A percentile compares a stretch with the other conserved stretches of the same genome.
Conservation (phyloP, 2,888 invertebrate genomes). For the Zygaena filipendulae region DNA sequence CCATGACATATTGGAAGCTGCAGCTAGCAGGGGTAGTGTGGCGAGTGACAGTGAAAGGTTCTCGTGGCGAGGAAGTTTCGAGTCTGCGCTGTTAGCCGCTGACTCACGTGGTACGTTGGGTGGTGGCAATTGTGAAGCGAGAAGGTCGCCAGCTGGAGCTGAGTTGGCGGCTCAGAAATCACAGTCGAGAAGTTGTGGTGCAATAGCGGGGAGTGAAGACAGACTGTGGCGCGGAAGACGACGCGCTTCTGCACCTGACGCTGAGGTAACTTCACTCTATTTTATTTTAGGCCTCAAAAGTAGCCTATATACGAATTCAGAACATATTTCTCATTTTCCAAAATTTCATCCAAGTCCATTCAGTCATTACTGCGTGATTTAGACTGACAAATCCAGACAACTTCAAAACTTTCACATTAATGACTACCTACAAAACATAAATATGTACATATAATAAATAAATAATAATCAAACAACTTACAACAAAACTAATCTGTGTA, state of each 20-base stretch:
- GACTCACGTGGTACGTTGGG: slow-evolving; percentile 85
- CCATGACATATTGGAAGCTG: slow-evolving; percentile 80
- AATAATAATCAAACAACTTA: too few relatives aligned
- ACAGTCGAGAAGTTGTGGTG: slow-evolving; percentile 85
- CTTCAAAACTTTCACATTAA: too few relatives aligned
- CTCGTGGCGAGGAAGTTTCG: slow-evolving; percentile 93
- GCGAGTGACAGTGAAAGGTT: slow-evolving; percentile 90
- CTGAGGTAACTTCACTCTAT: slow-evolving; percentile 57
- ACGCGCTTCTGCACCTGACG: slow-evolving; percentile 56
- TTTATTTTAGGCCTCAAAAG: too few relatives aligned
- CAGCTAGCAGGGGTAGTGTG: slow-evolving; percentile 71
- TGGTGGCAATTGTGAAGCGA: slow-evolving; percentile 79
- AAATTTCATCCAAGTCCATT: too few relatives aligned
- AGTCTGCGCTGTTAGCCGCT: slow-evolving; percentile 88
- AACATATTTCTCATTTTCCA: too few relatives aligned
- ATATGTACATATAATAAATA: too few relatives aligned
- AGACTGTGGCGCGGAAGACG: slow-evolving; percentile 57
- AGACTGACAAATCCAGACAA: too few relatives aligned
- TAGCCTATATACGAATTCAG: too few relatives aligned
- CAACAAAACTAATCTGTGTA: too few relatives aligned
- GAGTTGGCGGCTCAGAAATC: slow-evolving; percentile 82
- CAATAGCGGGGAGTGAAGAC: slow-evolving; percentile 79
- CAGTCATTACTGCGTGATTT: too few relatives aligned
- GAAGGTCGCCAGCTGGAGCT: slow-evolving; percentile 85
- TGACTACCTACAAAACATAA: too few relatives aligned